Evolutionary conservation across 2,888 invertebrate genomes (phyloP), one percentile per base, ranked within the genome.

Genomic region (Drosophila limbata): DNA sequence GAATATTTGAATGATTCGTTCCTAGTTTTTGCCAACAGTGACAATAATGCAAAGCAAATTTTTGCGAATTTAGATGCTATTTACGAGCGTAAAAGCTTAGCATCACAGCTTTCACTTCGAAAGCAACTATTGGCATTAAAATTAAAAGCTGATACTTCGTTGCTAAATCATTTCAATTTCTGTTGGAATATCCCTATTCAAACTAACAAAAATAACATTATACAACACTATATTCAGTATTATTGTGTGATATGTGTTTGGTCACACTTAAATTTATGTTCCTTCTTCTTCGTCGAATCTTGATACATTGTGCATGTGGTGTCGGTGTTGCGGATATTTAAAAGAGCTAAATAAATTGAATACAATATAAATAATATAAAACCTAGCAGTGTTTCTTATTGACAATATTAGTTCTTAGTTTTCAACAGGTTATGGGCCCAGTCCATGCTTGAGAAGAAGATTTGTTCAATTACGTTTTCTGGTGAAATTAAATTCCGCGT

Each of bases 21-120:
- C 11, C n/a, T 51, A 21, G 8, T 1, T 51, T 51, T 17, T 17
- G 51, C 51, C 1, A 51, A 37, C 21, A 21, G 9, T 37, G 50
- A n/a, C 1, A 19, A 35, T 19, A 19, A 2, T 5, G 50, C 35
- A 3, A 45, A 45, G n/a, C 45, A 57, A 15, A 31, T 48, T 48
- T 59, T 48, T 37, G 59, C 37, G 9, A 59, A 59, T 21, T 45
- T 15, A 11, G 35, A 35, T 35, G 4, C 35, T 35, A 35, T 35
- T 35, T 35, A 35, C 35, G 35, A 35, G 35, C 35, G 57, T 15
- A 50, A 35, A 19, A 50, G 33, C 9, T 19, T 35, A 50, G 33
- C 10, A 35, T 3, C 21, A 21, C 21, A 21, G 3, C 3, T 21
- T 21, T 21, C 31, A 31, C 31, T 57, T 4, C 47, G 45, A 47